Evolutionary conservation across 2,113 vertebrate species (phyloP).

Genomic region (Rhodinocichla rosea): DNA sequence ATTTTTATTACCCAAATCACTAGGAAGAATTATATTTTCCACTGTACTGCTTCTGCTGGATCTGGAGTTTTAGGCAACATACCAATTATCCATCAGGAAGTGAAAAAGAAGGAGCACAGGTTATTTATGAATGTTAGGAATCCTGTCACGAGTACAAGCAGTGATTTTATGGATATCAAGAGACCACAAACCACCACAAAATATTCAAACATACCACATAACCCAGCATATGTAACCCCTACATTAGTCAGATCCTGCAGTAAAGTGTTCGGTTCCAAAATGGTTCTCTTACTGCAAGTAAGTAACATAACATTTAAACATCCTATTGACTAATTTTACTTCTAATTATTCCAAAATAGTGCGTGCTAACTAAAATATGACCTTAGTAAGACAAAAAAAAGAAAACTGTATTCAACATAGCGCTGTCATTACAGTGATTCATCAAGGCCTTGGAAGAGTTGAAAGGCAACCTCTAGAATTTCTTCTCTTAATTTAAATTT

Average conservation of each 20-base stretch:
- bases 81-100: neutral
- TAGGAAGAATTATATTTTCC: slow-evolving; percentile 27
- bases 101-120: neutral
- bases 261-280: neutral
- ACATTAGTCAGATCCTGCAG: neutral
- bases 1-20: neutral
- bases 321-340: neutral
- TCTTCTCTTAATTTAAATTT: neutral
- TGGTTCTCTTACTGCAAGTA: neutral
- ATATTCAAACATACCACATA: neutral
- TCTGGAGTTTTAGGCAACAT: neutral
- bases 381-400: neutral
- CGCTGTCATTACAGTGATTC: neutral
- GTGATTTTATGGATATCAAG: slow-evolving; percentile 6
- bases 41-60: neutral
- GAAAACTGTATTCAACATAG: neutral
- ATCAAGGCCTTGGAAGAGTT: neutral
- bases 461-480: neutral
- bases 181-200: neutral
- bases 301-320: neutral
- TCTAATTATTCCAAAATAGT: neutral
- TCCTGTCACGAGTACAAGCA: neutral
- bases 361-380: neutral
- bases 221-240: neutral
- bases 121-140: neutral